Evolutionary conservation across 2,888 invertebrate species (phyloP).

Genomic region (Caenorhabditis sp.): DNA sequence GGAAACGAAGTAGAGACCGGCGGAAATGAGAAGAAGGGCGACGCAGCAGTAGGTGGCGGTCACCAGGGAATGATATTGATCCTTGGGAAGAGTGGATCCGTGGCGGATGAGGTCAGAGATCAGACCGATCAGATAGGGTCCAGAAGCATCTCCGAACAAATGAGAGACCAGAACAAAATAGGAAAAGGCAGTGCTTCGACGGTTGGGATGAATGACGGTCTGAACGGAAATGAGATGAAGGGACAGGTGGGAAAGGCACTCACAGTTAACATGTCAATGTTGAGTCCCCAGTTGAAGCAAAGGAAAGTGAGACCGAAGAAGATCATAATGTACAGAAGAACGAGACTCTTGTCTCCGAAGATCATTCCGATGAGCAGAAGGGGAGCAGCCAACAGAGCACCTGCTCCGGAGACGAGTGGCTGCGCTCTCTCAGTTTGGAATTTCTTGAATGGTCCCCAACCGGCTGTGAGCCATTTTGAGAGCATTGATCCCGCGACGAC

Average conservation of each 20-base stretch:
- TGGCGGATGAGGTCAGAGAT: slow-evolving; percentile 73
- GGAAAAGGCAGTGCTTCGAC: slow-evolving; percentile 96
- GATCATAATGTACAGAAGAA: slow-evolving; percentile 75
- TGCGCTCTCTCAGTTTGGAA: slow-evolving; percentile 78
- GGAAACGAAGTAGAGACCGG: slow-evolving; percentile 61
- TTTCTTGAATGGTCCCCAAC: slow-evolving; percentile 55
- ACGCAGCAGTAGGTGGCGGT: slow-evolving; percentile 61
- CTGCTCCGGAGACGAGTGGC: slow-evolving; percentile 88
- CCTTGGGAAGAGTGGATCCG: slow-evolving; percentile 53
- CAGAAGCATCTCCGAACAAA: slow-evolving; percentile 97
- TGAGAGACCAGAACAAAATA: slow-evolving; percentile 97
- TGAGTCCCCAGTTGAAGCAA: slow-evolving; percentile 97
- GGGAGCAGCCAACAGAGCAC: slow-evolving; percentile 89
- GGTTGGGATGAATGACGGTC: slow-evolving; percentile 96
- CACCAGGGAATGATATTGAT: slow-evolving; percentile 62
- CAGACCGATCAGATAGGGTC: slow-evolving; percentile 93
- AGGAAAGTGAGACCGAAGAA: slow-evolving; percentile 83
- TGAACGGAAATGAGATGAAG: slow-evolving; percentile 82
- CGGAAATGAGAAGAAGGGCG: slow-evolving; percentile 54
- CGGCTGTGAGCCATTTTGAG: slow-evolving; percentile 81
- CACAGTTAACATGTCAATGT: slow-evolving; percentile 88
- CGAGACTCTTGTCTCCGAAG: slow-evolving; percentile 59
- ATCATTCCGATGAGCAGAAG: slow-evolving; percentile 56
- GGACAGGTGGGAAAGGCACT: slow-evolving; percentile 19
- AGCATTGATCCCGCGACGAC: slow-evolving; percentile 90